Conservation (phyloP, 2,113 vertebrate species). For the Aix galericulata region DNA sequence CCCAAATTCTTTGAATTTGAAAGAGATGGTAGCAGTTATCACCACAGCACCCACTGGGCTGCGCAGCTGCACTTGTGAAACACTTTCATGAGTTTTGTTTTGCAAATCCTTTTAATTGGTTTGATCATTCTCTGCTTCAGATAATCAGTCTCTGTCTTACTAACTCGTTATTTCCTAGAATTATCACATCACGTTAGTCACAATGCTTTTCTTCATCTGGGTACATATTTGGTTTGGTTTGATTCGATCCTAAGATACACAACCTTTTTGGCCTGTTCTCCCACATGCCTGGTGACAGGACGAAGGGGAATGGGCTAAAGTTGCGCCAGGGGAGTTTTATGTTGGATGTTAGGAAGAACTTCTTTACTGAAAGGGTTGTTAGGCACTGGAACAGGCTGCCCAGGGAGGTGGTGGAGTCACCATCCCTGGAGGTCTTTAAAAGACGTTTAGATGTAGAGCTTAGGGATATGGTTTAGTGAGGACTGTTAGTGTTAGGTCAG, state of each 20-base stretch:
- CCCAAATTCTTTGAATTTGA: not conserved
- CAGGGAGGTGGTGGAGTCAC: too few relatives aligned
- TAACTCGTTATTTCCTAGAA: not conserved
- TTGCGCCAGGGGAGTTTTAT: too few relatives aligned
- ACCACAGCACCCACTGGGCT: not conserved
- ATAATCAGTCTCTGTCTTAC: not conserved
- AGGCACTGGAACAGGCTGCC: too few relatives aligned
- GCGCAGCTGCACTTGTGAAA: not conserved
- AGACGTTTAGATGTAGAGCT: too few relatives aligned
- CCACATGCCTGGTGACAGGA: too few relatives aligned
- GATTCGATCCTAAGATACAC: not conserved
- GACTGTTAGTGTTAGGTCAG: too few relatives aligned
- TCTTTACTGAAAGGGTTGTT: too few relatives aligned
- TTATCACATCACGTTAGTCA: not conserved
- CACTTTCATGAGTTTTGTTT: fast-evolving
- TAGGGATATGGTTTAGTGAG: too few relatives aligned
- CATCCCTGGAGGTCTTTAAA: too few relatives aligned
- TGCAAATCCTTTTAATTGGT: not conserved
- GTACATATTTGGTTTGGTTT: not conserved
- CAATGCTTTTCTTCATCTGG: not conserved
- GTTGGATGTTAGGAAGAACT: too few relatives aligned
- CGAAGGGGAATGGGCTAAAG: too few relatives aligned
- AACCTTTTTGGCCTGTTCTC: too few relatives aligned
- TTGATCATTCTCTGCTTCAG: not conserved
- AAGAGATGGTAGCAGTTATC: not conserved